Evolutionary conservation across 2,888 invertebrate genomes (phyloP), one percentile per base, ranked within the genome.

Genomic region (Tiliacea citrago): DNA sequence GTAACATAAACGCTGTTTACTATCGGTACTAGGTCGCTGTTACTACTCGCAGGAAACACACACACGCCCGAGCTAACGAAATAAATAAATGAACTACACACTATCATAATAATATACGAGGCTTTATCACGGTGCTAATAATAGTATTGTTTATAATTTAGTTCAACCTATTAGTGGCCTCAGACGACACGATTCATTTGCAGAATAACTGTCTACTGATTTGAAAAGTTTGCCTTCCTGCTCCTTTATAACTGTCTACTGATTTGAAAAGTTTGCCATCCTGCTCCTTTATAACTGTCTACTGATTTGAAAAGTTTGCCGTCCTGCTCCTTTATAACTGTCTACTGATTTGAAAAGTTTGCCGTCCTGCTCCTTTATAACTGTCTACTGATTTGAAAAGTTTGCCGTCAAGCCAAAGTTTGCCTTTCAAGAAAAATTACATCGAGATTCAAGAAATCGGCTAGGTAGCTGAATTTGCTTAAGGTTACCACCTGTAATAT

Each of bases 81-180:
- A 61, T 73, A 55, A 84, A 81, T 81, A 81, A 80, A 82, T 82
- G 75, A 74, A 75, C 49, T 35, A 42, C 67, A 73, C 61, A 53
- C 47, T 83, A 75, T 60, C 55, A 75, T 75, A 70, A 81, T 70
- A 45, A 45, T 69, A 81, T 12, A 81, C 18, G 81, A 49, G 21
- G 47, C 66, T 51, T 79, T 74, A 75, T 83, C 81, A 21, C 60
- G 42, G 47, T 35, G 47, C 60, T 73, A 62, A 73, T 84, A 70
- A 70, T 84, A 77, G 42, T 70, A 68, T 69, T 70, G 68, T 81
- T 81, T 80, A 42, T 67, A 72, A 79, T 75, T 70, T 62, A 73
- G 67, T 65, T 70, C 67, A 62, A n/a, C 21, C 10, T 51, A 10
- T 60, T 35, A 82, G 29, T 29, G 60, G 68, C 39, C n/a, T 1